phyloP scores from a whole-genome alignment of 2,888 invertebrate species.

The Onthophagus sagittarius region DNA sequence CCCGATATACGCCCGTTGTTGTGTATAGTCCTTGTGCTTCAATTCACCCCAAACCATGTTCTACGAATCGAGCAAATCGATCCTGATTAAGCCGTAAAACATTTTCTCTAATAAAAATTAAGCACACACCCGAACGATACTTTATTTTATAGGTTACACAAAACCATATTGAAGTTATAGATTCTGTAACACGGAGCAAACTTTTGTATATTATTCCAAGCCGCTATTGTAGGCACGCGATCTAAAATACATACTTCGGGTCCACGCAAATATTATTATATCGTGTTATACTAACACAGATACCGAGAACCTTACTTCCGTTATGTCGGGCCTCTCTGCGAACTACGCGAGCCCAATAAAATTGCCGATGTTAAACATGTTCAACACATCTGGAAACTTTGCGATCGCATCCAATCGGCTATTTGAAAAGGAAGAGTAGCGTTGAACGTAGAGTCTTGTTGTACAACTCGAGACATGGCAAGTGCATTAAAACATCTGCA shows the following conservation, averaged over 20 bases:
- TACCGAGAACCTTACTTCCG: neutral
- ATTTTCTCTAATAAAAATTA: neutral
- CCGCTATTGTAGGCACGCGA: neutral
- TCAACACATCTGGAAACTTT: neutral
- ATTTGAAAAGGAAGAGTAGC: neutral
- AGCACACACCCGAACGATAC: neutral
- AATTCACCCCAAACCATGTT: neutral
- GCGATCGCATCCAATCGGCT: neutral
- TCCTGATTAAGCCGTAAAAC: too few relatives aligned
- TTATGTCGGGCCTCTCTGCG: neutral
- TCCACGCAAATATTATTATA: neutral
- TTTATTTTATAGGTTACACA: neutral
- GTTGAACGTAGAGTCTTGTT: neutral
- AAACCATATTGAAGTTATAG: neutral
- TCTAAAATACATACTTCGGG: neutral
- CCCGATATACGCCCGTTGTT: constrained; percentile 26
- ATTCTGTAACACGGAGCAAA: neutral
- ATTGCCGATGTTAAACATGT: neutral
- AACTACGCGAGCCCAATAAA: neutral
- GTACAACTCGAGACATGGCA: neutral
- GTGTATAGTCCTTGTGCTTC: neutral
- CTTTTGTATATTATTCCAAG: neutral
- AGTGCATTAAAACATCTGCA: neutral
- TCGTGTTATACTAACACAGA: neutral
- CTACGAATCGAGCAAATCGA: neutral